Evolutionary conservation across 2,113 vertebrate genomes (phyloP).

Genomic region (Gallinago jamesoni): DNA sequence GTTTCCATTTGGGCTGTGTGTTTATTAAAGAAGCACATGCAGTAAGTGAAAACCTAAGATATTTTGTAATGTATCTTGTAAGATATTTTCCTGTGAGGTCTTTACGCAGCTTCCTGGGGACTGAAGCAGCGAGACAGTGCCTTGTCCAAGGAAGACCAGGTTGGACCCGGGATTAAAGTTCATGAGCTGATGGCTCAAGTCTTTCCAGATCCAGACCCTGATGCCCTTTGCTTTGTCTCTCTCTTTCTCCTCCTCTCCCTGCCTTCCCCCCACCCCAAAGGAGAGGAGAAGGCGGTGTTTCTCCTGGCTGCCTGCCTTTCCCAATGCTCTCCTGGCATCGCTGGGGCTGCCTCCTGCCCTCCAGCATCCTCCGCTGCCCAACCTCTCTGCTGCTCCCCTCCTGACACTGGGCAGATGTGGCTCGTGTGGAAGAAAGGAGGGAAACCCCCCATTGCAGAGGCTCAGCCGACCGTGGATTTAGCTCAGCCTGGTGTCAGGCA

Average conservation of each 20-base stretch:
- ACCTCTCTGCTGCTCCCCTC: not conserved
- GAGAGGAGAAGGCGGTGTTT: not conserved
- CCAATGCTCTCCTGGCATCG: rapidly evolving
- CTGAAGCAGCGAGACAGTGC: not conserved
- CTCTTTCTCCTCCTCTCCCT: not conserved
- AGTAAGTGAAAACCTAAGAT: not conserved
- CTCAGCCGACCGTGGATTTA: not conserved
- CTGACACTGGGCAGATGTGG: not conserved
- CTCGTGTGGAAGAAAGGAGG: not conserved
- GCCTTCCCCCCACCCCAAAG: not conserved
- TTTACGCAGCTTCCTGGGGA: not conserved
- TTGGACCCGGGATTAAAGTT: not conserved
- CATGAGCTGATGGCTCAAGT: not conserved
- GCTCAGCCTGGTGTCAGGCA: not conserved
- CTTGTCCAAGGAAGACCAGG: not conserved
- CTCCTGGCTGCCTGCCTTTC: not conserved
- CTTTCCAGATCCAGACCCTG: not conserved
- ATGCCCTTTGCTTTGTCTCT: not conserved
- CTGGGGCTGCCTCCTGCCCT: not conserved
- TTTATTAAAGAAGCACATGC: not conserved
- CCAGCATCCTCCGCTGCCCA: not conserved
- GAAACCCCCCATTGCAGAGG: not conserved
- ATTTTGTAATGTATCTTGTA: not conserved
- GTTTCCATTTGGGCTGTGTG: not conserved
- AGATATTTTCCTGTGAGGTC: not conserved